Evolutionary conservation across 1,140 invertebrate species (phyloP), one percentile per base, ranked within the genome.

Genomic region (Trichogramma pretiosum): DNA sequence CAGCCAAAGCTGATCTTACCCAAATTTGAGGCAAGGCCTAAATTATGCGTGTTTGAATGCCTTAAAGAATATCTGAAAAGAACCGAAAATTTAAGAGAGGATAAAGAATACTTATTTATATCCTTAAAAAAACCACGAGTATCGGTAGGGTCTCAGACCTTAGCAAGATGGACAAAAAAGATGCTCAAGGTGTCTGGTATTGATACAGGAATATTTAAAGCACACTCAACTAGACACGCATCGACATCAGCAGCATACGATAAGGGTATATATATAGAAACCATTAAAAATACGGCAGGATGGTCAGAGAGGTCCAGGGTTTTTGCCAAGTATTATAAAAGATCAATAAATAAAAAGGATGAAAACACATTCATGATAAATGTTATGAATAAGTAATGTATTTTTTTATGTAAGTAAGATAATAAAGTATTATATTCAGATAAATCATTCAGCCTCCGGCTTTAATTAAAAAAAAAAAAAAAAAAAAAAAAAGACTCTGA

Each of bases 321-420:
- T 11, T 42, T 42, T 9, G 23, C 26, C 4, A 32, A 42, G 11
- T 30, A 17, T 42, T 42, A 42, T 42, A 42, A 42, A 18, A 5
- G 39, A 30, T 26, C 39, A 3, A 30, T 42, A 22, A 24, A 9
- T 9, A 18, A 40, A 10, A 9, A 40, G 11, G 26, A 26, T 5
- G 16, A 34, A n/a, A n/a, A 5, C 9, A 34, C 9, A 11, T 34
- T 34, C 16, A 14, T 14, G 5, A 16, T 11, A 16, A 16, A 11
- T 8, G 16, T 34, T 5, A 11, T 34, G 16, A n/a, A n/a, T 8
- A 30, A 30, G n/a, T 30, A 30, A 30, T 8, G 7, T 8, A 30
- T 13, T 30, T 30, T 30, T 30, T 8, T 30, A 9, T 8, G 7
- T 8, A 30, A 30, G 7, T 30, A 34, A 34, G 5, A 34, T 16